Base-by-base conservation (phyloP, 2,113 vertebrate species). In the Nannobrachium achirus region DNA sequence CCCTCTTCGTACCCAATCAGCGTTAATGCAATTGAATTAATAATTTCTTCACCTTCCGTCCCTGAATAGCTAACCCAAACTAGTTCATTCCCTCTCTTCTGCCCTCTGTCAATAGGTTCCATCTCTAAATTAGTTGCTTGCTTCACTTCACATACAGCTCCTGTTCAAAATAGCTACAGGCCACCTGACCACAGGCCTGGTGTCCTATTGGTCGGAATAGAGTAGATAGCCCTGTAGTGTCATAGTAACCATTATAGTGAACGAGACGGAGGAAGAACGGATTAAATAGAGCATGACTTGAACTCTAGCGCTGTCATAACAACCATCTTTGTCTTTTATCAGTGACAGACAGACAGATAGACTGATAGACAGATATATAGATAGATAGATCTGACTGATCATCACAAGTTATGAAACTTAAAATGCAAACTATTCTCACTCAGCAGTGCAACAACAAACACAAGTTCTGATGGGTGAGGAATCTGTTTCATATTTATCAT, bases 111-210 rank as follows among this genome's bases (percentile, higher is more conserved):
- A 79, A 33, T 40, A 69, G 67, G 73, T 59, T 76, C 77, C 71
- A 84, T 74, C 83, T 86, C 88, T 68, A 89, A 91, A 87, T 90
- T 88, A 86, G 87, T 83, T 67, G 72, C 80, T 88, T 87, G 87
- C 89, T 89, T 92, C 88, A 90, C 79, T 87, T 89, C 87, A 84
- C 87, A 90, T 80, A 76, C 81, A 87, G 88, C 82, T 78, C 67
- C 70, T 39, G 87, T 90, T 92, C 72, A 91, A 89, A 92, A 91
- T 91, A 91, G 91, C 86, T 82, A 53, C 78, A 79, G 63, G 85
- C 71, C 89, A 88, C 83, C 75, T 93, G 92, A 93, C 39, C 73
- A 57, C 9, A 11, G 40, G 72, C 73, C 73, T 2, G 73, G 69
- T 10, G 16, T 71, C 52, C 62, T 45, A 91, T 90, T 92, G 88